Evolutionary conservation across 2,113 vertebrate species (phyloP).

Genomic region (Turnix velox): DNA sequence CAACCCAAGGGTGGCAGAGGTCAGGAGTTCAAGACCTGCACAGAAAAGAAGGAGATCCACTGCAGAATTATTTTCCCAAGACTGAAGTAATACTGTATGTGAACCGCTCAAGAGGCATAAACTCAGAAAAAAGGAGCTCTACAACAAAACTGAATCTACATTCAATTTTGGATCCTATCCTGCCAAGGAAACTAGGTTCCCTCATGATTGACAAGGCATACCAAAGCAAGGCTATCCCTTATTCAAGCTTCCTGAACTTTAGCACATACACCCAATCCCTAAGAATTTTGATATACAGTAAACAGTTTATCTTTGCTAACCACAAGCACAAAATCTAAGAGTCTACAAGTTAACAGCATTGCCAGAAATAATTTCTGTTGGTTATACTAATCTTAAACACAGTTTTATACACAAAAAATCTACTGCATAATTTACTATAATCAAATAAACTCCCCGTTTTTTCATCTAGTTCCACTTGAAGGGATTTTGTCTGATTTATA

Average conservation of each 20-base stretch:
- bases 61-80: not conserved
- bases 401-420: not conserved
- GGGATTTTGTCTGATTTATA: not conserved
- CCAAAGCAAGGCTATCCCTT: not conserved
- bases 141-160: not conserved
- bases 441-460: not conserved
- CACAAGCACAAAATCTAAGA: not conserved
- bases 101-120: not conserved
- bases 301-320: not conserved
- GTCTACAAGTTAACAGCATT: not conserved
- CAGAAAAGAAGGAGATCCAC: accelerated
- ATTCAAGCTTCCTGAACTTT: not conserved
- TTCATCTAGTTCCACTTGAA: not conserved
- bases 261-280: not conserved
- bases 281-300: not conserved
- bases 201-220: not conserved
- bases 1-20: not conserved
- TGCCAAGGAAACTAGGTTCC: not conserved
- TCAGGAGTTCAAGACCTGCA: not conserved
- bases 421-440: not conserved
- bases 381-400: not conserved
- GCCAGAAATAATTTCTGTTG: not conserved
- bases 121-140: not conserved
- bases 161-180: not conserved
- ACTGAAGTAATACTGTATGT: not conserved